These are phyloP conservation scores for Calameuta filiformis DNA, from an alignment of 2,888 invertebrate species.

Conservation along the genomic window DNA sequence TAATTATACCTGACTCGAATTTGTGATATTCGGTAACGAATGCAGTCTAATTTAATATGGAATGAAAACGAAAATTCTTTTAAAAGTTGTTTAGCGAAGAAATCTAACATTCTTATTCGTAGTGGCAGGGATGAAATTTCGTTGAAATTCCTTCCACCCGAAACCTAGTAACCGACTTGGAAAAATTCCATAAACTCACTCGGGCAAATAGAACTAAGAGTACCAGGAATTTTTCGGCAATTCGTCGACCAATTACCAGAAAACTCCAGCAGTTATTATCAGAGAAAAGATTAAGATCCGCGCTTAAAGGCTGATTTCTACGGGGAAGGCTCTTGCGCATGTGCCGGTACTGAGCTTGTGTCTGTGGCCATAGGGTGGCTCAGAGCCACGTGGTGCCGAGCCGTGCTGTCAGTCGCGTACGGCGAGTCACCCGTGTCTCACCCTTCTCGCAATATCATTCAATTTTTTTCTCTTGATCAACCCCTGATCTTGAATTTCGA, in stretches of 20 bases:
- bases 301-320: not conserved
- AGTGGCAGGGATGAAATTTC: not conserved
- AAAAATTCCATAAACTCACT: not conserved
- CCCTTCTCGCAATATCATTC: not conserved
- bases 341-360: conserved; percentile 20
- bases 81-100: not conserved
- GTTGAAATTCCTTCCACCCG: not conserved
- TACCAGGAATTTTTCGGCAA: not conserved
- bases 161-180: not conserved
- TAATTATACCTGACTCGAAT: not conserved
- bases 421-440: conserved; percentile 50
- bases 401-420: conserved; percentile 59
- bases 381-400: conserved; percentile 60
- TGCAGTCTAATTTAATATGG: not conserved
- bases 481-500: not conserved
- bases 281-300: not conserved
- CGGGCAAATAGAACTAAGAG: not conserved
- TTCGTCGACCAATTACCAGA: not conserved
- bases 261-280: not conserved
- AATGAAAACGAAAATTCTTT: not conserved
- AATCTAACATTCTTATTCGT: not conserved
- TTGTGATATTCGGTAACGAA: not conserved
- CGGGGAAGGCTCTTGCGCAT: not conserved
- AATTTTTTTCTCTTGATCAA: not conserved
- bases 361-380: conserved; percentile 41